Conservation (phyloP, 2,797 vertebrate genomes). For the Calcarius lapponicus region DNA sequence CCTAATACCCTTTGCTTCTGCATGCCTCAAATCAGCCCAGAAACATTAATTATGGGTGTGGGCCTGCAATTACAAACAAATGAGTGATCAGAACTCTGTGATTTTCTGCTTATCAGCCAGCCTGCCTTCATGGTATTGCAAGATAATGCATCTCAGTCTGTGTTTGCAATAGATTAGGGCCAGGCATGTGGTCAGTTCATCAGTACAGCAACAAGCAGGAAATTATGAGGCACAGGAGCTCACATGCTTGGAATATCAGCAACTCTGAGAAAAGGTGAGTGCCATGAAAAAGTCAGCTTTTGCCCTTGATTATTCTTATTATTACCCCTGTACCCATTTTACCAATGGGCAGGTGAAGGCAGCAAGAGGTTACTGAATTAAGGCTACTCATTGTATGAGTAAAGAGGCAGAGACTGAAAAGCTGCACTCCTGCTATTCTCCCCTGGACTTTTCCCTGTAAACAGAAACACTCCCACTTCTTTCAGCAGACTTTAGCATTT, state of each 20-base stretch:
- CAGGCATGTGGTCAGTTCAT: background rate
- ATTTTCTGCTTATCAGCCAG: constrained; percentile 15
- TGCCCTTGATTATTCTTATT: background rate
- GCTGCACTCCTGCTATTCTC: background rate
- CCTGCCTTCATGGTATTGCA: background rate
- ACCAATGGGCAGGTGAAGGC: background rate
- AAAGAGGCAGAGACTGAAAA: background rate
- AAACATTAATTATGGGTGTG: background rate
- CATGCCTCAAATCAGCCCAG: background rate
- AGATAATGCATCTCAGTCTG: background rate
- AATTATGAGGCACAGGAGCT: background rate
- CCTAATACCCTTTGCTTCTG: background rate
- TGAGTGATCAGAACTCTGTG: background rate
- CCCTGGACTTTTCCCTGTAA: background rate
- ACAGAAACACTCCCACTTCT: background rate
- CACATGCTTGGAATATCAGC: background rate
- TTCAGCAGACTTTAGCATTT: background rate
- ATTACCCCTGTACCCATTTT: background rate
- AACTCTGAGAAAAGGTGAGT: background rate
- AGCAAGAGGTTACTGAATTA: background rate
- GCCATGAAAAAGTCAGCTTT: background rate
- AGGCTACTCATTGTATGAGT: fast-evolving
- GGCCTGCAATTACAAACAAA: background rate
- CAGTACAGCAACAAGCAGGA: background rate
- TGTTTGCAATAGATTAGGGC: background rate